A percentile compares a stretch with the other conserved stretches of the same genome.
Conservation (phyloP, 2,113 vertebrate species). For the Anoplopoma fimbria region DNA sequence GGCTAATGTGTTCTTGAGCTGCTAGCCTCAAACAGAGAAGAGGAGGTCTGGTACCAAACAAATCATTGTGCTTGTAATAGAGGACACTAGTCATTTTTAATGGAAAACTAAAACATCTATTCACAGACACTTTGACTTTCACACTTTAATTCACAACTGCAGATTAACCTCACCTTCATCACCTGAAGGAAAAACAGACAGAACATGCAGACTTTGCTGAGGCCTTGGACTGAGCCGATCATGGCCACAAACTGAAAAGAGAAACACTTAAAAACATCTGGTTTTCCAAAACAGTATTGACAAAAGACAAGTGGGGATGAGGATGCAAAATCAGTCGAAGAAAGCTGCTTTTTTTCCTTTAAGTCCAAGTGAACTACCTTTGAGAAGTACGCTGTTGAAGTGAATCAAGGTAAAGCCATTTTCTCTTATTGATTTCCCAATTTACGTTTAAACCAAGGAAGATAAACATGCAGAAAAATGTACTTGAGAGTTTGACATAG, state of each 20-base stretch:
- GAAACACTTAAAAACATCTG: neutral
- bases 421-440: constrained; percentile 19
- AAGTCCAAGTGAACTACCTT: neutral
- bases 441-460: neutral
- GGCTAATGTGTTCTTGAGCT: neutral
- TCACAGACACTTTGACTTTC: neutral
- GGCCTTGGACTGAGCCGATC: neutral
- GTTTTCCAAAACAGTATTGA: neutral
- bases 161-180: neutral
- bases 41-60: neutral
- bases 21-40: neutral
- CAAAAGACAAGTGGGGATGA: neutral
- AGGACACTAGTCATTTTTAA: neutral
- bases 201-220: neutral
- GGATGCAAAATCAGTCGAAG: neutral
- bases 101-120: neutral
- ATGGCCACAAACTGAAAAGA: neutral
- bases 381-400: neutral
- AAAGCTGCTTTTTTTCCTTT: neutral
- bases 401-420: constrained; percentile 7
- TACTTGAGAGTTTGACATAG: too few species aligned
- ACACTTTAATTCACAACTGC: neutral
- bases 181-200: neutral
- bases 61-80: neutral
- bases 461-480: constrained; percentile 16